Evolutionary conservation across 2,888 invertebrate species (phyloP), one percentile per base, ranked within the genome.

Genomic region (Cantharis lateralis): DNA sequence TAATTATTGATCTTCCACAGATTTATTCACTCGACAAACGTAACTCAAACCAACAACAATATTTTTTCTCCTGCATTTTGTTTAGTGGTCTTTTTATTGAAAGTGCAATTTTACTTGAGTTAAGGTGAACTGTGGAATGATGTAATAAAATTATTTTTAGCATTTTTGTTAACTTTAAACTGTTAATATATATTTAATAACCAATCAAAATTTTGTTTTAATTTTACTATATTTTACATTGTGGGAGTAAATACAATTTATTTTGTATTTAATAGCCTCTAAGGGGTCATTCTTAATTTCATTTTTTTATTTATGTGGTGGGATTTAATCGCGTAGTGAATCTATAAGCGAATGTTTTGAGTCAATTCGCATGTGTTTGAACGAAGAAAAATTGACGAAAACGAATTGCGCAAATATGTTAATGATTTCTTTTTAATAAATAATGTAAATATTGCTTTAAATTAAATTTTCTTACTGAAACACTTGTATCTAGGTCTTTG

Each of bases 371-470:
- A 78, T 73, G 48, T 48, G 74, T 79, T 71, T 78, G 62, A 74
- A n/a, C 69, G 48, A 48, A 48, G 48, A 48, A n/a, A n/a, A 7
- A n/a, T 48, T 48, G 48, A 48, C 48, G 48, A 75, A 75, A 70
- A 68, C 73, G 69, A 70, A 62, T 72, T 66, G 62, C 28, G 63
- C 66, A 68, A 75, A 61, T 62, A 24, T 62, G 61, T 32, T 61
- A 18, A 71, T 32, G 32, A 18, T 71, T 61, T 62, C 69, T 63
- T 71, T 63, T 71, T 63, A 63, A 71, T 69, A 48, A 72, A 48
- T 28, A 28, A 24, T 86, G 86, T 86, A 86, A 83, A 86, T 86
- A 86, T 82, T 83, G 84, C 84, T 86, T 84, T 84, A 83, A 81
- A 82, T 80, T 83, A 81, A 82, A 83, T 82, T 85, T 85, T 85